phyloP scores from a whole-genome alignment of 2,113 vertebrate species.

The Vanacampus margaritifer region DNA sequence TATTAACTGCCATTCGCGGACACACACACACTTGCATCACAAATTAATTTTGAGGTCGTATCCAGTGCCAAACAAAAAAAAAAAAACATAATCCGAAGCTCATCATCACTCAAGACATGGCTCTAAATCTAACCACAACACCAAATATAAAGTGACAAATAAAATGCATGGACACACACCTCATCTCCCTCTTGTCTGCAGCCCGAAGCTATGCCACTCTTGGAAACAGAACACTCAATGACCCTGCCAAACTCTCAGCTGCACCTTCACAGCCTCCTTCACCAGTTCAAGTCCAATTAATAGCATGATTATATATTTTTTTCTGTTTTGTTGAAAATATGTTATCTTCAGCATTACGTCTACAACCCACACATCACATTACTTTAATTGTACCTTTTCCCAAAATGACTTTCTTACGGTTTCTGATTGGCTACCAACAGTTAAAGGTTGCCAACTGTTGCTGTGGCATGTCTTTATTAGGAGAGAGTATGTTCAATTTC shows the following conservation, averaged over 20 bases:
- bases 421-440: background rate
- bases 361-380: background rate
- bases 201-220: slow-evolving; percentile 24
- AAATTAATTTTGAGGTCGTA: background rate
- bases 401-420: background rate
- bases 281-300: slow-evolving; percentile 58
- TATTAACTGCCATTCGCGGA: slow-evolving; percentile 47
- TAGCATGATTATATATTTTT: background rate
- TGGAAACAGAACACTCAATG: slow-evolving; percentile 25
- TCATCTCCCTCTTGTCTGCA: slow-evolving; percentile 27
- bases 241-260: slow-evolving; percentile 52
- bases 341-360: background rate
- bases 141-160: slow-evolving; percentile 16
- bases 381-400: background rate
- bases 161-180: slow-evolving; percentile 16
- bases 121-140: background rate
- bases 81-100: slow-evolving; percentile 4
- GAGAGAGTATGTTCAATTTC: background rate
- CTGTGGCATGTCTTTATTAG: background rate
- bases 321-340: background rate
- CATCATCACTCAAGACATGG: background rate
- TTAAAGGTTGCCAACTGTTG: background rate
- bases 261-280: slow-evolving; percentile 52
- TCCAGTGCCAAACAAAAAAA: background rate
- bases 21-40: background rate